These are phyloP conservation scores for Pocota personata DNA, from an alignment of 2,888 invertebrate genomes.

Conservation along the genomic window DNA sequence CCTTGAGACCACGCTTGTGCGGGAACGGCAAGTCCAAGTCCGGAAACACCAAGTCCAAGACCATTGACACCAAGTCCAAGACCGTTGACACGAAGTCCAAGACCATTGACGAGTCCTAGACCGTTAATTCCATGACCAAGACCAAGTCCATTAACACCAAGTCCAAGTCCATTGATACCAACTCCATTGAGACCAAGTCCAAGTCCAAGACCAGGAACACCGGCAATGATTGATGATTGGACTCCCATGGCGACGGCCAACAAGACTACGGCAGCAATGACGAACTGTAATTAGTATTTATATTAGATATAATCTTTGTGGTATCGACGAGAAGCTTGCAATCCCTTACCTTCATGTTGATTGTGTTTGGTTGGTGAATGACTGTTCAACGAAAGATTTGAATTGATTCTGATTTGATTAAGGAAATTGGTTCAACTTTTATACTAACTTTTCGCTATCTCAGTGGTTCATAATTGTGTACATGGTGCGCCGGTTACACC, in stretches of 20 bases:
- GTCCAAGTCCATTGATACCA: slow-evolving; percentile 11
- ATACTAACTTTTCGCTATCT: slow-evolving; percentile 16
- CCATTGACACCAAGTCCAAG: slow-evolving; percentile 11
- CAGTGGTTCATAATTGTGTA: neutral
- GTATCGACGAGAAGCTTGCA: neutral
- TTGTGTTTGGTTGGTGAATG: slow-evolving; percentile 11
- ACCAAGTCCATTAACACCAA: neutral
- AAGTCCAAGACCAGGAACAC: slow-evolving; percentile 18
- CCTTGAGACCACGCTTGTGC: slow-evolving; percentile 64
- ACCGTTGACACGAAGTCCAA: slow-evolving; percentile 21
- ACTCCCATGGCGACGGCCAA: slow-evolving; percentile 80
- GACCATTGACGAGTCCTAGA: slow-evolving; percentile 72
- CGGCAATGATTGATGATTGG: slow-evolving; percentile 79
- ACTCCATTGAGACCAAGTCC: slow-evolving; percentile 78
- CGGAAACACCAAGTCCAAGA: slow-evolving; percentile 75
- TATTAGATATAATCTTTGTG: neutral
- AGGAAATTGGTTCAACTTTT: slow-evolving; percentile 30
- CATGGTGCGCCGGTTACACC: neutral
- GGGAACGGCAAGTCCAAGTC: slow-evolving; percentile 35
- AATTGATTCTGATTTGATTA: slow-evolving; percentile 41
- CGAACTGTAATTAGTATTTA: slow-evolving; percentile 76
- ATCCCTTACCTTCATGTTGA: slow-evolving; percentile 61
- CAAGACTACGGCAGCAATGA: slow-evolving; percentile 77
- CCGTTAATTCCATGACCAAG: neutral
- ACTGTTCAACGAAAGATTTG: slow-evolving; percentile 28